Percentiles rank a stretch among this genome's conserved stretches.
These are phyloP conservation scores for Tetraodon nigroviridis DNA, from an alignment of 2,113 vertebrate genomes.

Conservation along the genomic window DNA sequence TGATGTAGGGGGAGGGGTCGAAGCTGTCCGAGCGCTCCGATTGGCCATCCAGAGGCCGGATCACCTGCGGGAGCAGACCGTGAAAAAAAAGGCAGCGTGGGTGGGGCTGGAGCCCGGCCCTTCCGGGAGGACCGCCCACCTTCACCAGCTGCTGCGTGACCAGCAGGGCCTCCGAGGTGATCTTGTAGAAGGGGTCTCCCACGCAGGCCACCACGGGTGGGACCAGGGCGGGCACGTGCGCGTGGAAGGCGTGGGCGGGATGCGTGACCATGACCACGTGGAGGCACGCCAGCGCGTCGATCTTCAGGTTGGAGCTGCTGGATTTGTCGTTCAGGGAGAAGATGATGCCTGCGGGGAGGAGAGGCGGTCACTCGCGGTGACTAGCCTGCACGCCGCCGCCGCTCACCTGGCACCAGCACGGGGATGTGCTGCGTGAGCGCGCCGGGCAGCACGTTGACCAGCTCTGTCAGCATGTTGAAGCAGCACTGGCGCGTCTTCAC, in stretches of 20 bases:
- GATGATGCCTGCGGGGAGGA: constrained; percentile 84
- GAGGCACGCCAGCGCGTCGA: constrained; percentile 93
- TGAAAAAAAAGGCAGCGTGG: neutral
- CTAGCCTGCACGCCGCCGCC: too few species aligned
- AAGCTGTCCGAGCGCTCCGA: constrained; percentile 76
- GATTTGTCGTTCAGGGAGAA: constrained; percentile 98
- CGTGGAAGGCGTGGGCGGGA: constrained; percentile 94
- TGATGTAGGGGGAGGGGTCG: constrained; percentile 92
- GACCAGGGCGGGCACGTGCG: constrained; percentile 92
- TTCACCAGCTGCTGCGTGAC: constrained; percentile 98
- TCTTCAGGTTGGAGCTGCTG: constrained; percentile 98
- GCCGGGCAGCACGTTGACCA: constrained; percentile 94
- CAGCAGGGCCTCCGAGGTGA: constrained; percentile 95
- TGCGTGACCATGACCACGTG: constrained; percentile 97
- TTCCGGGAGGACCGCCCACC: constrained; percentile 19
- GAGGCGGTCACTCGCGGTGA: too few species aligned
- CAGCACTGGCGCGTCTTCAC: constrained; percentile 98
- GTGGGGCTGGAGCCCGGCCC: neutral
- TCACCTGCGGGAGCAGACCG: constrained; percentile 68
- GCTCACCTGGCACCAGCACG: constrained; percentile 91
- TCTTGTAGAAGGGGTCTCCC: constrained; percentile 98
- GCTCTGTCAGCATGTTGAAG: constrained; percentile 98
- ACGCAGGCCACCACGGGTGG: constrained; percentile 95
- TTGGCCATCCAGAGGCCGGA: constrained; percentile 89
- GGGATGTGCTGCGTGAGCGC: constrained; percentile 93